Base-by-base conservation (phyloP, 2,797 vertebrate species). In the Fratercula arctica region DNA sequence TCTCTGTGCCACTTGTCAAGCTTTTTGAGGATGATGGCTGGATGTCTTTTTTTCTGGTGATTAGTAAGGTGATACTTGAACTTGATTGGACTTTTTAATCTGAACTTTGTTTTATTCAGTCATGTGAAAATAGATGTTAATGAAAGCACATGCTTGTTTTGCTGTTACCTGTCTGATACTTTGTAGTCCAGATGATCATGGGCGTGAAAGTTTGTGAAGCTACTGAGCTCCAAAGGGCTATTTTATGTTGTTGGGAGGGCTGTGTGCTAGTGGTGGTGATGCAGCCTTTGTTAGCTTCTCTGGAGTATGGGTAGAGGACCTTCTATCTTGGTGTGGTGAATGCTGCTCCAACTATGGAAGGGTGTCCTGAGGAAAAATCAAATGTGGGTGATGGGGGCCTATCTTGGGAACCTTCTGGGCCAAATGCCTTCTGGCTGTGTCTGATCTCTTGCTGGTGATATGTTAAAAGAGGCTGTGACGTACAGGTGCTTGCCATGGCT, bases 401-500 rank as follows among this genome's bases (percentile, higher is more conserved):
- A 6, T 14, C 39, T 61, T 39, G 59, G 41, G 33, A 68, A 13
- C 20, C 20, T 86, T 51, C 25, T 56, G 43, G 14, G 31, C 67
- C 50, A 41, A 6, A 74, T 63, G 16, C 29, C 66, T 87, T 56
- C 25, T 43, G 17, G 31, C 46, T 66, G 23, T 64, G 31, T 23
- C 19, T 67, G 24, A 10, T 67, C 53, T 50, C 10, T 35, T 45
- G 53, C 41, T 67, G 76, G 64, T 29, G 59, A 23, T 35, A 11
- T 1, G 4, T 41, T 48, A 9, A 57, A 68, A 45, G 59, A 61
- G 33, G 20, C 59, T 4, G 53, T n/a, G 66, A 39, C 50, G 24
- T 37, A 13, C 4, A 39, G n/a, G 35, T 37, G 16, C 8, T 1
- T 50, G 25, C 19, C 4, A 0, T 6, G 16, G 54, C 21, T 57